A percentile compares a stretch with the other conserved stretches of the same genome.
These are phyloP conservation scores for Drosophila pallidifrons DNA, from an alignment of 1,140 invertebrate genomes.

Conservation along the genomic window DNA sequence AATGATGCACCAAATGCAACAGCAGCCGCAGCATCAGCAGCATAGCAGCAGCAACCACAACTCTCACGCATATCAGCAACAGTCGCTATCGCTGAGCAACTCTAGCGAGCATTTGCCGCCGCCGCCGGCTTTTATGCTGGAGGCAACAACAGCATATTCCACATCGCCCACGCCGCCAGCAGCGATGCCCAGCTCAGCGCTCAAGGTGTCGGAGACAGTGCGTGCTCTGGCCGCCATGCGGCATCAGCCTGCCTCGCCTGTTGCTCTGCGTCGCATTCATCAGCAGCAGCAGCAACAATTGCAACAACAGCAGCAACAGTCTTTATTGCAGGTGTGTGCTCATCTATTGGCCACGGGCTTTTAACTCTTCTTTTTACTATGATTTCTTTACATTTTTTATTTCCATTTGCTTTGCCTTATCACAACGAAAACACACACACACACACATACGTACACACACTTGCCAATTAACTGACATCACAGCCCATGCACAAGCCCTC, in stretches of 20 bases:
- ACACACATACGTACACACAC: constrained; percentile 16
- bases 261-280: constrained; percentile 87
- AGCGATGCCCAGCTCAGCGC: constrained; percentile 77
- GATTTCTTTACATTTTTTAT: constrained; percentile 52
- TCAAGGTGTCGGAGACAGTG: constrained; percentile 94
- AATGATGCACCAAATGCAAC: constrained; percentile 43
- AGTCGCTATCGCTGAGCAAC: constrained; percentile 52
- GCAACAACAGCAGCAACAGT: constrained; percentile 53
- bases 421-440: constrained; percentile 25
- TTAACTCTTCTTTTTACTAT: constrained; percentile 31
- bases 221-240: constrained; percentile 93
- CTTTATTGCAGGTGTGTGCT: constrained; percentile 75
- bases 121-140: constrained; percentile 92
- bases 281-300: constrained; percentile 59
- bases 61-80: constrained; percentile 23
- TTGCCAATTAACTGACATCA: constrained; percentile 29
- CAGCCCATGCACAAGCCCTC: constrained; percentile 60
- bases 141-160: constrained; percentile 74
- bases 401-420: constrained; percentile 60
- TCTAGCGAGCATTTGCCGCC: constrained; percentile 91
- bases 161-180: constrained; percentile 47
- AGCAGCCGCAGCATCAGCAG: constrained; percentile 47
- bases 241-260: constrained; percentile 94
- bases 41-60: constrained; percentile 49
- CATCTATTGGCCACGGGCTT: constrained; percentile 51